Conservation (phyloP, 2,797 vertebrate species). For the Eremophila alpestris region DNA sequence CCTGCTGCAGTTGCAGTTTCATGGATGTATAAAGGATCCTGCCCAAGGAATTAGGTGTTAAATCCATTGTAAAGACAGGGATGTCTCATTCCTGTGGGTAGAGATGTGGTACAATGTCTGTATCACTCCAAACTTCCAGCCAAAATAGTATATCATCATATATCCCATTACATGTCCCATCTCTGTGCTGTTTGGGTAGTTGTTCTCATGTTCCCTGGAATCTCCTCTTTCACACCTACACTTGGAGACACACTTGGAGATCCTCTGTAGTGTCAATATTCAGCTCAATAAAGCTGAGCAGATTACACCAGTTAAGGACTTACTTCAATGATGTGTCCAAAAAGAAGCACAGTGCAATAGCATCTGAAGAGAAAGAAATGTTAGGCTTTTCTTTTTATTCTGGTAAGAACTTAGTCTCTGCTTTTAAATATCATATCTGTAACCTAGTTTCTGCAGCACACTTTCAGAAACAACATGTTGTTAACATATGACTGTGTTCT, state of each 20-base stretch:
- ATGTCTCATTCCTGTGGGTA: neutral
- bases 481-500: neutral
- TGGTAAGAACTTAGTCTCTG: neutral
- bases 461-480: neutral
- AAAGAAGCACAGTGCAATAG: neutral
- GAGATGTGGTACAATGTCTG: neutral
- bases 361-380: neutral
- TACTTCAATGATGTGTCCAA: neutral
- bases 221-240: neutral
- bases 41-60: neutral
- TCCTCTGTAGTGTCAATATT: neutral
- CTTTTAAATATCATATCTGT: neutral
- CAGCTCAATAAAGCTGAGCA: neutral
- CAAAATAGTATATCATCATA: rapidly evolving
- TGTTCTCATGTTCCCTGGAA: neutral
- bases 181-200: rapidly evolving
- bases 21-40: neutral
- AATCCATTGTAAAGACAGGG: neutral
- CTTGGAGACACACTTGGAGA: neutral
- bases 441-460: neutral
- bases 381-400: neutral
- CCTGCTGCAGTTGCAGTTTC: neutral
- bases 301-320: neutral
- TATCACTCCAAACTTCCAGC: neutral
- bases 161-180: neutral